A percentile compares a stretch with the other conserved stretches of the same genome.
Conservation (phyloP, 2,113 vertebrate genomes). For the Aegithalos caudatus region DNA sequence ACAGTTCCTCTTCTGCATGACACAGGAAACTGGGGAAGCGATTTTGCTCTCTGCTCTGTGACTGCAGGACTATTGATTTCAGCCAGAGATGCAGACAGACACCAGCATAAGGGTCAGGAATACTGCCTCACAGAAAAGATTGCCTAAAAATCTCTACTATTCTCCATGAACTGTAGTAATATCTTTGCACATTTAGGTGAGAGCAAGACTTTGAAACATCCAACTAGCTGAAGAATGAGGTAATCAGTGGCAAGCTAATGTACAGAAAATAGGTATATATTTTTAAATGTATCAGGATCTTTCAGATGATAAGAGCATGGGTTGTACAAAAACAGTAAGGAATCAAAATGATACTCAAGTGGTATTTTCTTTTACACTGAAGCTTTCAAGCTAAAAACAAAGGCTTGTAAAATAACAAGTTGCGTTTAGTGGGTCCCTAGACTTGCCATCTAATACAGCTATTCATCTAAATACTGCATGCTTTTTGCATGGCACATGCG, state of each 20-base stretch:
- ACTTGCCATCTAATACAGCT: slow-evolving; percentile 61
- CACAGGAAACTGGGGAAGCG: background rate
- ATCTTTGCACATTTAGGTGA: background rate
- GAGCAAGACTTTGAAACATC: background rate
- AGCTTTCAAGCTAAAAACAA: slow-evolving; percentile 7
- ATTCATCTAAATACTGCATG: slow-evolving; percentile 71
- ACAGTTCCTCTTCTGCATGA: background rate
- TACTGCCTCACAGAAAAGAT: background rate
- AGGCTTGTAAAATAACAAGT: background rate
- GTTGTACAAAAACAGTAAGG: background rate
- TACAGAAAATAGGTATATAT: background rate
- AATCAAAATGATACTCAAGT: background rate
- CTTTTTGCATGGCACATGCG: slow-evolving; percentile 5
- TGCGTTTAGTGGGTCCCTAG: slow-evolving; percentile 30
- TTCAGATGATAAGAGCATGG: background rate
- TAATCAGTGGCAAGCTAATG: background rate
- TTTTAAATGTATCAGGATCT: background rate
- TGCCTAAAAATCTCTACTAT: background rate
- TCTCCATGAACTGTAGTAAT: background rate
- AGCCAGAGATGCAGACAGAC: background rate
- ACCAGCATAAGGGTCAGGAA: background rate
- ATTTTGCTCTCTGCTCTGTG: background rate
- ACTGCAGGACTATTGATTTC: background rate
- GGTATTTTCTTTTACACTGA: background rate
- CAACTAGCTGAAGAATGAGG: background rate